A percentile compares a stretch with the other conserved stretches of the same genome.
Conservation (phyloP, 2,113 vertebrate species). For the Brachypteracias leptosomus region DNA sequence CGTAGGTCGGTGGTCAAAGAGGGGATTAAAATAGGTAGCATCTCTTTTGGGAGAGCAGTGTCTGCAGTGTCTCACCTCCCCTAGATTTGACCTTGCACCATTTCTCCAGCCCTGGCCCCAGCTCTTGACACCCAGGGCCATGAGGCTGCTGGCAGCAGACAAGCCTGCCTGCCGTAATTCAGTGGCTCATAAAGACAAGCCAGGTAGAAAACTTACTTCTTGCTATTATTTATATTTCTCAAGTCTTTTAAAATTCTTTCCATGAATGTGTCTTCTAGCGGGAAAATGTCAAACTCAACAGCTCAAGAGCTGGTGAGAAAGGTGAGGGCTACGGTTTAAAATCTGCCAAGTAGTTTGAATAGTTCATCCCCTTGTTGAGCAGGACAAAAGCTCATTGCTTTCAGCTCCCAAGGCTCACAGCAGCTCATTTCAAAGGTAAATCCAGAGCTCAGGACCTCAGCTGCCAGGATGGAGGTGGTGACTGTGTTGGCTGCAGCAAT, state of each 20-base stretch:
- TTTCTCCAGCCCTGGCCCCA: background rate
- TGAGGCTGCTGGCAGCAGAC: background rate
- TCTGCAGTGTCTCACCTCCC: background rate
- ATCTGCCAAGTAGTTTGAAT: background rate
- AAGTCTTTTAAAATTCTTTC: background rate
- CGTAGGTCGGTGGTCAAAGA: fast-evolving
- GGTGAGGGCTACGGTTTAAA: background rate
- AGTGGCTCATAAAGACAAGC: background rate
- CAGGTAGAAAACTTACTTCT: background rate
- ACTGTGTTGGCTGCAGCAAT: background rate
- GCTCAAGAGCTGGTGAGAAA: background rate
- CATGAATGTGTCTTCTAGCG: background rate
- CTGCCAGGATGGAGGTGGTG: background rate
- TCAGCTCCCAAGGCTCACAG: background rate
- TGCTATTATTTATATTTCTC: background rate
- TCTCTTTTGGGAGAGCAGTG: background rate
- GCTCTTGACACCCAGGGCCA: fast-evolving
- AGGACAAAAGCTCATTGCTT: background rate
- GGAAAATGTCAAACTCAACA: background rate
- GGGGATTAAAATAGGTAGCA: fast-evolving
- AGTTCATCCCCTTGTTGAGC: fast-evolving
- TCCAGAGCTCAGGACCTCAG: background rate
- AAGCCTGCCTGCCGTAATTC: background rate
- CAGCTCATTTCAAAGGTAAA: background rate
- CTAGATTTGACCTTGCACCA: background rate